Percentiles rank a stretch among this genome's conserved stretches.
These are phyloP conservation scores for Dioctria linearis DNA, from an alignment of 2,888 invertebrate species.

Conservation along the genomic window DNA sequence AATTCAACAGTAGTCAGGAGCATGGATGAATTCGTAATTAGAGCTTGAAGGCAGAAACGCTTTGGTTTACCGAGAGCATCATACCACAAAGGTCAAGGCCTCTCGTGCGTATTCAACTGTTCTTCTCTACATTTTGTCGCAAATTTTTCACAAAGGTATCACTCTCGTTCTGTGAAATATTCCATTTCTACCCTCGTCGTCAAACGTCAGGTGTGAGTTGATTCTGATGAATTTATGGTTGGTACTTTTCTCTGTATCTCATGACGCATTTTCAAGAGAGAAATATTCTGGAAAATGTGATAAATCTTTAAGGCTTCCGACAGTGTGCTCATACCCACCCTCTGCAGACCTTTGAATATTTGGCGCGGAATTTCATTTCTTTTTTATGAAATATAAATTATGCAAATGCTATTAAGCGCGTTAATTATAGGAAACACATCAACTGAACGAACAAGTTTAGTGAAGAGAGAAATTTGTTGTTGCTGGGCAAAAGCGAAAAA, in stretches of 20 bases:
- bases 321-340: not conserved
- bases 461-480: conserved; percentile 8
- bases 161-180: not conserved
- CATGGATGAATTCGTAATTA: conserved; percentile 34
- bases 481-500: conserved; percentile 10
- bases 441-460: conserved; percentile 5
- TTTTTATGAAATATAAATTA: not conserved
- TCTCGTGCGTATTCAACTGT: conserved; percentile 6
- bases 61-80: not conserved
- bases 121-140: not conserved
- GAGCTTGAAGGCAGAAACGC: not conserved
- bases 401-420: not conserved
- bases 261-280: conserved; percentile 12
- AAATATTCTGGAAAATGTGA: not conserved
- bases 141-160: not conserved
- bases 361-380: not conserved
- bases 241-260: not conserved
- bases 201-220: not conserved
- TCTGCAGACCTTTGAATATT: not conserved
- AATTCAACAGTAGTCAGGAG: not conserved
- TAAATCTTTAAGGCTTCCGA: conserved; percentile 10
- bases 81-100: conserved; percentile 21
- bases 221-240: too few relatives aligned
- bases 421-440: not conserved
- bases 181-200: not conserved